Evolutionary conservation across 2,113 vertebrate species (phyloP).

Genomic region (Cynoglossus semilaevis): DNA sequence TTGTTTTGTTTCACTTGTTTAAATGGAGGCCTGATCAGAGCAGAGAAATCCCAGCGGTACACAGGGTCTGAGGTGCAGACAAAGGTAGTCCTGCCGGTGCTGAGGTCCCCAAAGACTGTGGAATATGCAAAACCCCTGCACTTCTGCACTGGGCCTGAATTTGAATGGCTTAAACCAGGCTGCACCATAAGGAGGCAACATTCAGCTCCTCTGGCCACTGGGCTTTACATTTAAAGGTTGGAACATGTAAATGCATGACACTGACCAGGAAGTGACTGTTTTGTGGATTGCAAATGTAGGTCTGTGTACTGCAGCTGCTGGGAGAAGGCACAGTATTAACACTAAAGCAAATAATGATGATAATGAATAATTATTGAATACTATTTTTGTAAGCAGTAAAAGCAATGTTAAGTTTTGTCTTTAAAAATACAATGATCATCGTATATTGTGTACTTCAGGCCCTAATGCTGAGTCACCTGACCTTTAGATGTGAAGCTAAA

Average conservation of each 20-base stretch:
- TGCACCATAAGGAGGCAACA: conserved; percentile 63
- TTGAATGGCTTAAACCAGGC: conserved; percentile 57
- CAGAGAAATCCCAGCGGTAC: conserved; percentile 81
- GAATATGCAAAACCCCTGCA: conserved; percentile 67
- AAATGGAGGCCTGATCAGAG: conserved; percentile 92
- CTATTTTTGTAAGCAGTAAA: too few relatives aligned
- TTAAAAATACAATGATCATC: too few relatives aligned
- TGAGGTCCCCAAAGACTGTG: conserved; percentile 50
- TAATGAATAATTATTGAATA: background rate
- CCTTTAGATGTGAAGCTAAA: too few relatives aligned
- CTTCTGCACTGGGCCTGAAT: conserved; percentile 52
- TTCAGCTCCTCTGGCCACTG: conserved; percentile 38
- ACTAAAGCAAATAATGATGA: conserved; percentile 17
- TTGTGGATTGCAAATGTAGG: conserved; percentile 38
- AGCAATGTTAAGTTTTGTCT: too few relatives aligned
- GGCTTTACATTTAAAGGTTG: conserved; percentile 61
- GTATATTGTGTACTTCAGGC: too few relatives aligned
- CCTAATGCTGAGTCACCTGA: too few relatives aligned
- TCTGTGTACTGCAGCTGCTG: conserved; percentile 23
- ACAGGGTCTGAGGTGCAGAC: conserved; percentile 64
- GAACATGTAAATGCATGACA: conserved; percentile 51
- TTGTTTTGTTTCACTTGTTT: conserved; percentile 84
- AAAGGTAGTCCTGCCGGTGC: conserved; percentile 52
- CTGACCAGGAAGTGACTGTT: conserved; percentile 31
- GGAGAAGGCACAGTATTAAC: too few relatives aligned